Base-by-base conservation (phyloP, 1,140 invertebrate species). In the Harpegnathos saltator region DNA sequence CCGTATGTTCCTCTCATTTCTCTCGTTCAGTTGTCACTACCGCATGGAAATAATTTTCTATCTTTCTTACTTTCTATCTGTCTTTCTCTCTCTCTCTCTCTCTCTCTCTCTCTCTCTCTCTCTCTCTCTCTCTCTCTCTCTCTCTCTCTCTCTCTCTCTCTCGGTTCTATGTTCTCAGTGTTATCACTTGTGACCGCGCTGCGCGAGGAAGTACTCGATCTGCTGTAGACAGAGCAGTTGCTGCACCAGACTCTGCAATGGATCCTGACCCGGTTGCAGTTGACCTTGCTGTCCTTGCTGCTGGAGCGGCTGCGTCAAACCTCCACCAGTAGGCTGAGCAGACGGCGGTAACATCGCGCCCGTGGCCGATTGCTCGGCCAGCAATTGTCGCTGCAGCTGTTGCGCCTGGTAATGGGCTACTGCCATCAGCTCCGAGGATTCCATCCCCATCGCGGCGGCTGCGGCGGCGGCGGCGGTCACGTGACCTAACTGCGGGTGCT, bases 191-290 rank as follows among this genome's bases (percentile, higher is more conserved):
- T 93, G 93, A 58, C 91, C 91, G 61, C 92, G 92, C 81, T 94
- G 94, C 5, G 90, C 87, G 59, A 94, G 88, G 72, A 94, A 88
- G 77, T 91, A 93, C 82, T 94, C 93, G 63, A 94, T 90, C 74
- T 94, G 92, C 78, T 93, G 90, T 24, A 93, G 66, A 62, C 90
- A 92, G 69, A 91, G 86, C 61, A 94, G 90, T 83, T 94, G 93
- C 82, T 94, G 93, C 80, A 94, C 89, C 85, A 94, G 90, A 72
- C 92, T 93, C 81, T 94, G 94, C 75, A 94, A 84, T 38, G 94
- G 93, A 63, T 92, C 93, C 78, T 94, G 93, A 56, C 89, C 89
- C 62, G 89, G 90, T 48, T 87, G 82, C 61, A 80, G 72, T 22
- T 86, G 85, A 12, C 85, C 71, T 63, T 91, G 92, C 52, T 92